Evolutionary conservation across 1,140 invertebrate species (phyloP), one percentile per base, ranked within the genome.

Genomic region (Lamellibrachia luymesi): DNA sequence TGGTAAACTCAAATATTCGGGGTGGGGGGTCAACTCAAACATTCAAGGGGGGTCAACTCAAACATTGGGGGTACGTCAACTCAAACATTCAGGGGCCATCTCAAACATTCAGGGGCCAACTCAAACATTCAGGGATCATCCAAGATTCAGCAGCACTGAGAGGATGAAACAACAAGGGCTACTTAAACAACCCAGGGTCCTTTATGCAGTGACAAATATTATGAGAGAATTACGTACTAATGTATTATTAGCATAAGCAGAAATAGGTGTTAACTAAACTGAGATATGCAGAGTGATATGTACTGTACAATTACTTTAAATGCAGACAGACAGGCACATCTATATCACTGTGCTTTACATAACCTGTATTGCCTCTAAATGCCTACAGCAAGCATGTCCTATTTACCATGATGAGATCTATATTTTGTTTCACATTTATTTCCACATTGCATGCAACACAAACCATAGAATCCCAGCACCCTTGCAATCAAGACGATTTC

Each of bases 381-480:
- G 38, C 38, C 38, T 38, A 38, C 38, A 38, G 38, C 38, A 38
- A 38, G 38, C 38, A 38, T 38, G 38, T 38, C 38, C 38, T 38
- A 38, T 38, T 56, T 56, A 7, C 13, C 52, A 7, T 56, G 52
- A 56, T 56, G 52, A 56, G 52, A 56, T 56, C 22, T 38, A 50
- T 91, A 22, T 50, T 38, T 38, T 50, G 50, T 91, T 7, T 91
- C 10, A 10, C 27, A 38, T 91, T 7, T 38, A 8, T 6, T 91
- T 7, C 22, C 10, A 10, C 27, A 38, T 91, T 7, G 13, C 6
- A 56, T 56, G 13, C 6, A 56, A 56, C 2, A 80, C 64, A 80
- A 80, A 80, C 91, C 91, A 4, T 91, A 91, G 91, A 50, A 91
- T 91, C 91, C 91, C 13, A 91, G 49, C 49, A 91, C 13, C 49